A percentile compares a stretch with the other conserved stretches of the same genome.
phyloP scores from a whole-genome alignment of 2,888 invertebrate species.

The Mesopsocus fuscifrons region DNA sequence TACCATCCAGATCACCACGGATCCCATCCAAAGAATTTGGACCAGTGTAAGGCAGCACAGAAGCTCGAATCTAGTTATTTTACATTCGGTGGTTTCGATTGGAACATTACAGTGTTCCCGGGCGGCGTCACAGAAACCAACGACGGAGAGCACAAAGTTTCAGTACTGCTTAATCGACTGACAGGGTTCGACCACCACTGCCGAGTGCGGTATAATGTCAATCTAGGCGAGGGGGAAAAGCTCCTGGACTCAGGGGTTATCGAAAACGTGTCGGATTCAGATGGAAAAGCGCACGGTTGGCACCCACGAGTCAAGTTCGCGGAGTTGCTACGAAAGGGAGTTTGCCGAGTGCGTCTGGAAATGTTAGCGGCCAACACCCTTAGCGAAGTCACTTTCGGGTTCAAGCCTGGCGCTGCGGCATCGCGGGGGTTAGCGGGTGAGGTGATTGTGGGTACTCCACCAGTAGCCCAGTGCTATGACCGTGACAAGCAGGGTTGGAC shows the following conservation, averaged over 20 bases:
- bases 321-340: slow-evolving; percentile 37
- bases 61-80: slow-evolving; percentile 47
- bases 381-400: slow-evolving; percentile 33
- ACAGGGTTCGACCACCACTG: slow-evolving; percentile 69
- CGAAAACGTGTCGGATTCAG: slow-evolving; percentile 48
- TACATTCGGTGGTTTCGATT: slow-evolving; percentile 63
- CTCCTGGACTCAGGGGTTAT: slow-evolving; percentile 46
- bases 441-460: slow-evolving; percentile 35
- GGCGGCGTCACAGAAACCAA: slow-evolving; percentile 34
- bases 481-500: slow-evolving; percentile 65
- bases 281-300: slow-evolving; percentile 52
- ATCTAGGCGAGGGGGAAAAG: slow-evolving; percentile 46
- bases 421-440: slow-evolving; percentile 24
- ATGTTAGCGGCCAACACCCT: slow-evolving; percentile 52
- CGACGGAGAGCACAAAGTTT: slow-evolving; percentile 20
- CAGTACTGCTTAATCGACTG: slow-evolving; percentile 44
- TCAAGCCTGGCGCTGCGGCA: slow-evolving; percentile 14
- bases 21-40: slow-evolving; percentile 7
- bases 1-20: neutral
- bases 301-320: slow-evolving; percentile 40
- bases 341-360: slow-evolving; percentile 47
- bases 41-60: slow-evolving; percentile 12
- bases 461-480: slow-evolving; percentile 49
- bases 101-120: slow-evolving; percentile 48
- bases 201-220: slow-evolving; percentile 48